Base-by-base conservation (phyloP, 92 coral and sea anemone genomes). In the Virgularia gustaviana region DNA sequence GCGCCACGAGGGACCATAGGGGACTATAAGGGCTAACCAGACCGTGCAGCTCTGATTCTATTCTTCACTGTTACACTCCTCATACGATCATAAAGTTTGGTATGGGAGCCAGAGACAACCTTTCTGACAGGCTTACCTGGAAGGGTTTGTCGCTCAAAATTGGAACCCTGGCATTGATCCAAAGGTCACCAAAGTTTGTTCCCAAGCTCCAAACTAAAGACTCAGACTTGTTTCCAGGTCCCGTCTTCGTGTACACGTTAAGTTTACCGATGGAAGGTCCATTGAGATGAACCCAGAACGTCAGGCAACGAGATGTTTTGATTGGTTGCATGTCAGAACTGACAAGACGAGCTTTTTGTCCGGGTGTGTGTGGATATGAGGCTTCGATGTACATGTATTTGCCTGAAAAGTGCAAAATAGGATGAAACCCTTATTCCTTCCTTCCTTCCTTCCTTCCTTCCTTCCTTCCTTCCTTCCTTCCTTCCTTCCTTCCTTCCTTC, bases 351-450 rank as follows among this genome's bases (percentile, higher is more conserved):
- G 99, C 99, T 43, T 84, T 87, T 60, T 94, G 88, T 11, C 90
- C 96, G 39, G 78, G 77, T 13, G 60, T 63, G 59, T 86, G 88
- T 18, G 99, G 99, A 28, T 76, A 73, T 1, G 99, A 94, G 13
- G 87, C 82, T 70, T 94, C 99, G 25, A 87, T 87, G 85, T 89
- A 94, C 95, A 94, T 85, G 77, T 88, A 90, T 45, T 81, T 81
- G 27, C 97, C 97, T 90, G 64, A 60, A 56, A 57, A 68, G 23
- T 3, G 52, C 51, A 3, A 10, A 6, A 19, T 64, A 28, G n/a
- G 3, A 19, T 2, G 3, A 36, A 34, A 15, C 15, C n/a, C n/a
- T n/a, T n/a, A n/a, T n/a, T n/a, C n/a, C n/a, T n/a, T n/a, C n/a
- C n/a, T n/a, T n/a, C n/a, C n/a, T n/a, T n/a, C n/a, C n/a, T n/a